Evolutionary conservation across 2,797 vertebrate species (phyloP).

Genomic region (Gallirallus australis): DNA sequence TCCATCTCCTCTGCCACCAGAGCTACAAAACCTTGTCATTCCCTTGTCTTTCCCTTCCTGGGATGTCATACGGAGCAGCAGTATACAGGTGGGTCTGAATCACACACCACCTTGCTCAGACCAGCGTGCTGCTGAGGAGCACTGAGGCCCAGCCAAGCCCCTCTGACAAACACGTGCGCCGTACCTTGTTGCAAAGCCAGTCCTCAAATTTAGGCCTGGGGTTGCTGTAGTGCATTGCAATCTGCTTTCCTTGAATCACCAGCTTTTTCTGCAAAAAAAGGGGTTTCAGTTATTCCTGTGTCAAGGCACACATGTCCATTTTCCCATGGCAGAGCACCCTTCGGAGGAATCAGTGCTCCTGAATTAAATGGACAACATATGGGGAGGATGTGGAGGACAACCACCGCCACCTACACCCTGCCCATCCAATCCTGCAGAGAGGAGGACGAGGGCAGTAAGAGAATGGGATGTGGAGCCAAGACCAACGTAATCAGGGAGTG

Average conservation of each 20-base stretch:
- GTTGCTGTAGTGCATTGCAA: conserved; percentile 99
- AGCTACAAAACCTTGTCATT: neutral
- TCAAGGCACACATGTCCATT: conserved; percentile 77
- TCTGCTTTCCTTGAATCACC: conserved; percentile 94
- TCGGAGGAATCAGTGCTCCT: conserved; percentile 89
- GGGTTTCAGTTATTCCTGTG: conserved; percentile 83
- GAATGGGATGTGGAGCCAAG: conserved; percentile 83
- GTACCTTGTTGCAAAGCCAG: conserved; percentile 99
- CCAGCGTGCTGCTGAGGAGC: neutral
- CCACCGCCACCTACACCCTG: conserved; percentile 87
- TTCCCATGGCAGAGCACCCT: conserved; percentile 95
- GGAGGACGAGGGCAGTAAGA: conserved; percentile 83
- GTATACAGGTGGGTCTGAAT: rapidly evolving
- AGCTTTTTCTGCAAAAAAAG: conserved; percentile 96
- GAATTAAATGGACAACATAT: conserved; percentile 87
- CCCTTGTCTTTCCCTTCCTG: neutral
- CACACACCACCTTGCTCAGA: rapidly evolving
- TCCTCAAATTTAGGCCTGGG: conserved; percentile 98
- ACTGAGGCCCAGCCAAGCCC: neutral
- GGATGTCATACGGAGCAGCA: rapidly evolving
- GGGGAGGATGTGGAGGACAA: conserved; percentile 83
- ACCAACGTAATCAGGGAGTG: conserved; percentile 82
- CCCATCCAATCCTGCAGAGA: conserved; percentile 86
- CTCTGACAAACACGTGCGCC: neutral
- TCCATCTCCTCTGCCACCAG: neutral